Evolutionary conservation across 2,113 vertebrate species (phyloP), one percentile per base, ranked within the genome.

Genomic region (Peromyscus polionotus): DNA sequence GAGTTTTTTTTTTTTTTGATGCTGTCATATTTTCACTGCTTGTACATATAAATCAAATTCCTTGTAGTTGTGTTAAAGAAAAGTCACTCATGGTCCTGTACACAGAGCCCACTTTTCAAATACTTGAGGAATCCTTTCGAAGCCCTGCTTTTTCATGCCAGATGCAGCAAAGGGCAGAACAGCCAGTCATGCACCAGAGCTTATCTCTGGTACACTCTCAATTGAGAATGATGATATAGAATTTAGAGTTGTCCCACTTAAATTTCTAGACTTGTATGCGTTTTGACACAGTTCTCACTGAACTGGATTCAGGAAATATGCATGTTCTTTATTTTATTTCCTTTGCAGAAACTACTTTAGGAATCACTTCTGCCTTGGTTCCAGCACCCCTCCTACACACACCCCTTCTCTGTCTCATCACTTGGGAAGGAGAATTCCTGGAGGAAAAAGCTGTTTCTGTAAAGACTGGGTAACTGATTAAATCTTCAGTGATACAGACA

Each of bases 291-390:
- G 33, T 86, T 67, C 28, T 86, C 26, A 33, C 42, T 4, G 45
- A 19, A 13, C 57, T 84, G n/a, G 24, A 31, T 85, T 45, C 42
- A 65, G 39, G n/a, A 65, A 63, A 45, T 65, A 39, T 31, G 70
- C 48, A 93, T 90, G 67, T n/a, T 83, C 54, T 94, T 95, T 77
- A 95, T 94, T 93, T 96, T 39, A 81, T 91, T 96, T 95, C 80
- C 86, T 88, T 59, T 91, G 51, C 76, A 83, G 57, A 92, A 39
- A 70, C 16, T 73, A 63, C 39, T 95, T 95, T 70, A 87, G 11
- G 85, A 95, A 91, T 79, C 72, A 93, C 17, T 81, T 92, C 75
- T 95, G n/a, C 11, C n/a, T 68, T 61, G 79, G 28, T 28, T 79
- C 72, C 8, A 19, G 59, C n/a, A 63, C 59, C 3, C 16, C 26